Conservation (phyloP, 1,140 invertebrate species). For the Neoseiulus cucumeris region DNA sequence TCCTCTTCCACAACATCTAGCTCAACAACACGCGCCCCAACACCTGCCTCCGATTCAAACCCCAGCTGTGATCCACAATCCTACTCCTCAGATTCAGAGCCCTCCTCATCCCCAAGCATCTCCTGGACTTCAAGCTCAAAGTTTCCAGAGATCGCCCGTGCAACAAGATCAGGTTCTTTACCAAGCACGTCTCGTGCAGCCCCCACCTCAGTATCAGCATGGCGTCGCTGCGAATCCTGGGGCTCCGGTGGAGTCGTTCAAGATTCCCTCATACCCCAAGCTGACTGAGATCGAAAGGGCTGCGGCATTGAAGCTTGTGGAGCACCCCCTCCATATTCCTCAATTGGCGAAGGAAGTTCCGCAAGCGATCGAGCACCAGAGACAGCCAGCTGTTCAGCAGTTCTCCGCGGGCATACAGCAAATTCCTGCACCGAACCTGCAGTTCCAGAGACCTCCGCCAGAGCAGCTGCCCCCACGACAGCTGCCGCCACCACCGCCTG, state of each 20-base stretch:
- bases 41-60: not conserved
- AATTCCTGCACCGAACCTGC: not conserved
- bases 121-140: not conserved
- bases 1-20: too few relatives aligned
- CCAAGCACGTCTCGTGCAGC: not conserved
- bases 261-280: constrained; percentile 10
- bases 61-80: not conserved
- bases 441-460: not conserved
- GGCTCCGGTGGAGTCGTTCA: not conserved
- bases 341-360: not conserved
- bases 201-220: not conserved
- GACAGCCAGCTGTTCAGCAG: not conserved
- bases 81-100: not conserved
- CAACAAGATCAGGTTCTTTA: not conserved
- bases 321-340: not conserved
- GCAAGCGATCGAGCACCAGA: constrained; percentile 6
- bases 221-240: not conserved
- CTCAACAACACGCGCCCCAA: too few relatives aligned
- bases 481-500: not conserved
- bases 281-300: constrained; percentile 10
- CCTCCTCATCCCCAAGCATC: not conserved
- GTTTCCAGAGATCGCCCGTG: not conserved
- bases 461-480: not conserved
- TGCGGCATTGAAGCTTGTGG: constrained; percentile 10
- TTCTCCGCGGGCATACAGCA: not conserved